Evolutionary conservation across 53 echinoderm and acorn worm genomes (phyloP).

Genomic region (Patiria pectinifera): DNA sequence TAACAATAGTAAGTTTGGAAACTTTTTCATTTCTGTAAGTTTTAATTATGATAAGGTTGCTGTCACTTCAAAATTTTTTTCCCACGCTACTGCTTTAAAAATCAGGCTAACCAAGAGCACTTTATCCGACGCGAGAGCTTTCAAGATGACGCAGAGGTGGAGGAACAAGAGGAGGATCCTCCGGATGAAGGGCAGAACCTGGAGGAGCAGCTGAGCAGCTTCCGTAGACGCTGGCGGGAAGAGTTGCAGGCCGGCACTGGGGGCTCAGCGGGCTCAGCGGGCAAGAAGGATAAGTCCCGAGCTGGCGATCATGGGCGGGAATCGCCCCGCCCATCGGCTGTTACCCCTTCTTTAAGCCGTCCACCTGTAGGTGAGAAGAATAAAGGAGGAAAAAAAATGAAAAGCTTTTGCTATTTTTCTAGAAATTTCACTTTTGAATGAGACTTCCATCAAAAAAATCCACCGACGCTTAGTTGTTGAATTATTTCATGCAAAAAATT

Average conservation of each 20-base stretch:
- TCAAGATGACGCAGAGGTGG: constrained; percentile 48
- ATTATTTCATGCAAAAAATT: too few species aligned
- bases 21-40: background rate
- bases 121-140: constrained; percentile 63
- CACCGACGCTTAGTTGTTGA: too few species aligned
- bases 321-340: background rate
- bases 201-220: constrained; percentile 69
- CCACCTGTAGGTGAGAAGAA: background rate
- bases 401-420: background rate
- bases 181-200: constrained; percentile 27
- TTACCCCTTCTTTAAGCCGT: background rate
- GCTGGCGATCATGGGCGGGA: constrained; percentile 15
- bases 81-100: background rate
- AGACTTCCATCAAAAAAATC: too few species aligned
- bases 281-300: background rate
- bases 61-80: background rate
- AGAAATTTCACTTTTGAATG: too few species aligned
- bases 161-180: constrained; percentile 62
- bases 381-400: background rate
- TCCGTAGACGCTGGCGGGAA: constrained; percentile 77
- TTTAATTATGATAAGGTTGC: background rate
- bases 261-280: too few species aligned
- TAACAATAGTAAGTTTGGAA: too few species aligned
- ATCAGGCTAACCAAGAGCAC: constrained; percentile 44
- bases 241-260: constrained; percentile 52